phyloP scores from a whole-genome alignment of 2,113 vertebrate species.

The Hiodon alosoides region DNA sequence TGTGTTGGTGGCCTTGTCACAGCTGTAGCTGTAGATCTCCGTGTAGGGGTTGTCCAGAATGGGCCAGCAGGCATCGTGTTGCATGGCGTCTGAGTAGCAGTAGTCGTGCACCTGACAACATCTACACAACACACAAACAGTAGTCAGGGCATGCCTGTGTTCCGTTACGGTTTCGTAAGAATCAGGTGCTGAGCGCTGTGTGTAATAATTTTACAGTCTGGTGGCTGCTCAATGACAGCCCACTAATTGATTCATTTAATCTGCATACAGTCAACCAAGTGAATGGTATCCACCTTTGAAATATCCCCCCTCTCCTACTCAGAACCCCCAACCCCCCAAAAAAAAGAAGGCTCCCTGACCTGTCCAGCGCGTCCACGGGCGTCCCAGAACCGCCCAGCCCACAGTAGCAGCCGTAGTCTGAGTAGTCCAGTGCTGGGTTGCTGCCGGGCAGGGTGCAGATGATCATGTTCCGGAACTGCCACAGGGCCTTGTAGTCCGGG shows the following conservation, averaged over 20 bases:
- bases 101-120: constrained; percentile 30
- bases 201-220: too few relatives aligned
- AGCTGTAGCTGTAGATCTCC: constrained; percentile 42
- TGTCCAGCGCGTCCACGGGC: constrained; percentile 75
- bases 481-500: constrained; percentile 42
- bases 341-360: constrained; percentile 42
- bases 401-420: constrained; percentile 80
- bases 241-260: too few relatives aligned
- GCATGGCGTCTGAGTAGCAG: constrained; percentile 54
- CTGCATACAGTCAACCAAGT: too few relatives aligned
- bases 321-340: too few relatives aligned
- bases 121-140: not conserved
- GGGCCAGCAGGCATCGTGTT: constrained; percentile 35
- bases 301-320: too few relatives aligned
- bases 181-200: too few relatives aligned
- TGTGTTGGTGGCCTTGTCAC: constrained; percentile 26
- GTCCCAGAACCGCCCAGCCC: constrained; percentile 75
- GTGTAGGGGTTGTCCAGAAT: constrained; percentile 69
- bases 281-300: not conserved
- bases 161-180: too few relatives aligned
- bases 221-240: too few relatives aligned
- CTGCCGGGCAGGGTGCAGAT: constrained; percentile 66
- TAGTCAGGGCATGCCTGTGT: not conserved
- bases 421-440: constrained; percentile 55
- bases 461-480: constrained; percentile 69